Conservation (phyloP, 2,113 vertebrate genomes). For the Fregata magnificens region DNA sequence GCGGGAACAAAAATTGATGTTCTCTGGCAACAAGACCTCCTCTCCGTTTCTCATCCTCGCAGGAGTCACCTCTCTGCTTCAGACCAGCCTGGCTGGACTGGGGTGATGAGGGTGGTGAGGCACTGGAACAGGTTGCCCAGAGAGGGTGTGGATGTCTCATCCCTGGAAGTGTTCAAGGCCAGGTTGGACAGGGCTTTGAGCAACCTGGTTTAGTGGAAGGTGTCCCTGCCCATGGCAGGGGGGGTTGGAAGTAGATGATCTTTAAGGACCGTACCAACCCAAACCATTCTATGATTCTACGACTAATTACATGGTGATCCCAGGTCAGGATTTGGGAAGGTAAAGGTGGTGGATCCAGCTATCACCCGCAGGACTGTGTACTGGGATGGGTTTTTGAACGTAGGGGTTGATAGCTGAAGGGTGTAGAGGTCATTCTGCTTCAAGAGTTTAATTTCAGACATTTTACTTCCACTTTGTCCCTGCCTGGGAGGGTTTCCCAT, state of each 20-base stretch:
- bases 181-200: no score
- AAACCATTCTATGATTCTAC: no score
- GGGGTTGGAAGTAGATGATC: no score
- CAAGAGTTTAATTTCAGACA: neutral
- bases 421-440: neutral
- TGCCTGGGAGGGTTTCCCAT: neutral
- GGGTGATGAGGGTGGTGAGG: no score
- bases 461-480: neutral
- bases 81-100: neutral
- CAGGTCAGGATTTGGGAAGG: neutral
- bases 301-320: rapidly evolving
- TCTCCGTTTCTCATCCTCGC: neutral
- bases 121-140: no score
- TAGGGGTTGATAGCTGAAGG: neutral
- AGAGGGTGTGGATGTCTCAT: no score
- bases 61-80: neutral
- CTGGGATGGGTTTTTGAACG: neutral
- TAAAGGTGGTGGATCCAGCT: neutral
- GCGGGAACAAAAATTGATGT: neutral
- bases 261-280: no score
- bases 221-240: no score
- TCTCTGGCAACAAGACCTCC: neutral
- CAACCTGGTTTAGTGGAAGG: no score
- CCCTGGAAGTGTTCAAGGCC: no score
- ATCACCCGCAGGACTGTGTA: neutral